Percentiles rank a stretch among this genome's conserved stretches.
Conservation (phyloP, 2,888 invertebrate genomes). For the Balanococcus diminutus region DNA sequence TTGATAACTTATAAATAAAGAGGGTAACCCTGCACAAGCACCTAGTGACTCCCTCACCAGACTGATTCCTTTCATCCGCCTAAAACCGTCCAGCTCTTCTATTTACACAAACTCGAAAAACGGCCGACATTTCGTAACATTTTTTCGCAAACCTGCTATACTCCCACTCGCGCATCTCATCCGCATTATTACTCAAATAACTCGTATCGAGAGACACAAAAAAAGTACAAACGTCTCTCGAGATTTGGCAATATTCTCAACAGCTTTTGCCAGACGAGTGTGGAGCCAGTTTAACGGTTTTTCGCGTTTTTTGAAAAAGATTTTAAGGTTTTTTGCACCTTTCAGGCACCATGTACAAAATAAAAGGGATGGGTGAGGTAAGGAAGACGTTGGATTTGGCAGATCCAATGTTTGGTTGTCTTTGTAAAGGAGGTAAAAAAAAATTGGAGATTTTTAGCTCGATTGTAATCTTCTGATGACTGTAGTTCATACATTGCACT, state of each 20-base stretch:
- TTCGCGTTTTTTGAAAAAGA: background rate
- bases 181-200: too few species aligned
- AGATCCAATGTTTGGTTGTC: too few species aligned
- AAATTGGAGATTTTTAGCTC: too few species aligned
- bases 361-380: too few species aligned
- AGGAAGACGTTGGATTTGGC: too few species aligned
- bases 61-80: background rate
- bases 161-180: background rate
- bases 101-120: background rate
- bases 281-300: background rate
- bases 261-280: background rate
- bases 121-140: background rate
- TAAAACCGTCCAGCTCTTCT: background rate
- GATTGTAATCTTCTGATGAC: too few species aligned
- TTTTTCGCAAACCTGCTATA: background rate
- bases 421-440: too few species aligned
- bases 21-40: background rate
- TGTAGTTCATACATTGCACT: too few species aligned
- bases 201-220: background rate
- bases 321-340: background rate
- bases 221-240: background rate
- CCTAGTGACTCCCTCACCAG: background rate
- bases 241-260: background rate
- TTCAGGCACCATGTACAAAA: too few species aligned
- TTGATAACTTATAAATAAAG: background rate